Conservation (phyloP, 2,113 vertebrate genomes). For the Phocoena sinus region DNA sequence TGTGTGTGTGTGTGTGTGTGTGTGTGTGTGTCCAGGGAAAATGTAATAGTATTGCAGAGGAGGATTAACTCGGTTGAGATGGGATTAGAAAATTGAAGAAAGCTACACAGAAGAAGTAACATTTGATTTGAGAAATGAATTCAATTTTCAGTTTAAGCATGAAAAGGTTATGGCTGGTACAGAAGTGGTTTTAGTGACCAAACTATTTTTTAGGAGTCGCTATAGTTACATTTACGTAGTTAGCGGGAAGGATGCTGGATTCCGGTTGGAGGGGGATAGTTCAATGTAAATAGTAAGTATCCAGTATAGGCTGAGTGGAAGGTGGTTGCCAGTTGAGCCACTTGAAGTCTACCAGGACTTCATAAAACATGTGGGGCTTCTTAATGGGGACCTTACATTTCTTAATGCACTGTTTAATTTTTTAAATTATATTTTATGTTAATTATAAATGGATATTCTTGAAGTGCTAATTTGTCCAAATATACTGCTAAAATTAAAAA, state of each 20-base stretch:
- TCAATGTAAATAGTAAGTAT: not conserved
- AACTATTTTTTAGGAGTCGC: not conserved
- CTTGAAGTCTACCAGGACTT: not conserved
- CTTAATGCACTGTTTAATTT: not conserved
- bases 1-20: not conserved
- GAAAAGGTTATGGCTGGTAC: not conserved
- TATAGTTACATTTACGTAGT: not conserved
- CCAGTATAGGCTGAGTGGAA: not conserved
- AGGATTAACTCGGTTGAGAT: not conserved
- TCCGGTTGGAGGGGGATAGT: not conserved
- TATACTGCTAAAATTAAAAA: not conserved
- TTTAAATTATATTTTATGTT: not conserved
- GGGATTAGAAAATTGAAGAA: not conserved
- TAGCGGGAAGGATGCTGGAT: not conserved
- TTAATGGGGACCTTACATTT: not conserved
- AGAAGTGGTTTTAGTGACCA: not conserved
- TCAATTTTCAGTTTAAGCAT: slow-evolving; percentile 14
- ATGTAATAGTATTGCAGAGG: not conserved
- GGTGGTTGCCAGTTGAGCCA: not conserved
- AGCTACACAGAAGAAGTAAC: not conserved
- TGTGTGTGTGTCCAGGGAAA: not conserved
- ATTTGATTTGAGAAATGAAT: not conserved
- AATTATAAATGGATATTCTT: not conserved
- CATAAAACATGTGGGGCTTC: not conserved
- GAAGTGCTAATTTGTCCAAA: not conserved